Conservation (phyloP, 2,113 vertebrate species). For the Apteryx mantelli region DNA sequence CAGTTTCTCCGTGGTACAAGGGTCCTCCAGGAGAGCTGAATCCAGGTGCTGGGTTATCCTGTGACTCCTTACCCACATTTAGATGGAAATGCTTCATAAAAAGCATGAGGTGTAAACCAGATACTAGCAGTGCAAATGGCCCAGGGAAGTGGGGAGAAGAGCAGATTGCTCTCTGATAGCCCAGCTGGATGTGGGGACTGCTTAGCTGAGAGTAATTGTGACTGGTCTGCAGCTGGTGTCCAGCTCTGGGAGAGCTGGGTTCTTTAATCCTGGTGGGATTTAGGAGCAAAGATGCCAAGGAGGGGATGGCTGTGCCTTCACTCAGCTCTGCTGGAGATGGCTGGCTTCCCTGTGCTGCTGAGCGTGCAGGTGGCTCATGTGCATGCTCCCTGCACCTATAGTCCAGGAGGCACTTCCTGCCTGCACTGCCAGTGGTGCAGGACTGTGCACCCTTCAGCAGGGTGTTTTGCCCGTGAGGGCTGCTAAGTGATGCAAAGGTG, state of each 20-base stretch:
- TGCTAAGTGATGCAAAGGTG: neutral
- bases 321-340: neutral
- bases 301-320: neutral
- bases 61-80: neutral
- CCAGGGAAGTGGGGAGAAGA: neutral
- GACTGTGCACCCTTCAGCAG: neutral
- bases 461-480: neutral
- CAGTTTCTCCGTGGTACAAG: neutral
- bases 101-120: neutral
- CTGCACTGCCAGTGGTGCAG: fast-evolving
- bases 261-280: neutral
- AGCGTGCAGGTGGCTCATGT: fast-evolving
- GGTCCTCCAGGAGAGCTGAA: neutral
- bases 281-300: neutral
- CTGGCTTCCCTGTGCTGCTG: neutral
- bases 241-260: neutral
- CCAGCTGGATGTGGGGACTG: neutral
- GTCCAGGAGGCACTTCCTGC: fast-evolving
- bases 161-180: neutral
- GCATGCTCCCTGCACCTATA: fast-evolving
- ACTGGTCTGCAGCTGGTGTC: neutral
- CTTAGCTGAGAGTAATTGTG: neutral
- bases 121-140: neutral
- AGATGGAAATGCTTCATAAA: neutral
- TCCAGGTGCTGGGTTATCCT: neutral